Evolutionary conservation across 2,113 vertebrate species (phyloP), one percentile per base, ranked within the genome.

Genomic region (Notothenia coriiceps): DNA sequence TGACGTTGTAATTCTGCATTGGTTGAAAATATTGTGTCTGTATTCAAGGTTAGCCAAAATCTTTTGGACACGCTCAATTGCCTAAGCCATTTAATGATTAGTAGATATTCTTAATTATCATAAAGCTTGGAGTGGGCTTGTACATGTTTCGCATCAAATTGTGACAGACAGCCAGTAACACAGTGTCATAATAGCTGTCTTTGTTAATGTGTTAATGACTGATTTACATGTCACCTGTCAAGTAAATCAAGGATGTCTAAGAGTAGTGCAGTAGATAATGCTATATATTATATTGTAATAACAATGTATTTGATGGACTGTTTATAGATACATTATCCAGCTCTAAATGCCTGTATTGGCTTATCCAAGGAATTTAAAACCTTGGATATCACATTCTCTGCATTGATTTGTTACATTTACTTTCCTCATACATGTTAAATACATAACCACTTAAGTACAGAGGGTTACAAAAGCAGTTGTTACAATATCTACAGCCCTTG

Each of bases 111-210:
- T 61, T 18, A 46, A 52, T 44, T 40, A 20, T 47, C 44, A 71
- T n/a, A 55, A 25, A 67, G 33, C 47, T 57, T 10, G 46, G 51
- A 71, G 40, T 10, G 18, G 59, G 64, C n/a, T 18, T 74, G 20
- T 11, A 9, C 2, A 5, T 60, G 40, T 77, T 11, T 69, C 57
- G 51, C 35, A 0, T 13, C 43, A 3, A 13, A 73, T 82, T 25
- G 50, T 59, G 2, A 49, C 74, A 74, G 66, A 64, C 57, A 61
- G 7, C 43, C 40, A 17, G 20, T 71, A 8, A 18, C 70, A 67
- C 51, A 17, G 15, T 14, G 22, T 67, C 35, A 7, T 25, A 20
- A 25, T 0, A 57, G 51, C 49, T 22, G 57, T 50, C 13, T 74
- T 33, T 35, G 35, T 35, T 40, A 62, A 68, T 20, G 22, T 74